Conservation (phyloP, 1,140 invertebrate genomes). For the Pogonomyrmex californicus region DNA sequence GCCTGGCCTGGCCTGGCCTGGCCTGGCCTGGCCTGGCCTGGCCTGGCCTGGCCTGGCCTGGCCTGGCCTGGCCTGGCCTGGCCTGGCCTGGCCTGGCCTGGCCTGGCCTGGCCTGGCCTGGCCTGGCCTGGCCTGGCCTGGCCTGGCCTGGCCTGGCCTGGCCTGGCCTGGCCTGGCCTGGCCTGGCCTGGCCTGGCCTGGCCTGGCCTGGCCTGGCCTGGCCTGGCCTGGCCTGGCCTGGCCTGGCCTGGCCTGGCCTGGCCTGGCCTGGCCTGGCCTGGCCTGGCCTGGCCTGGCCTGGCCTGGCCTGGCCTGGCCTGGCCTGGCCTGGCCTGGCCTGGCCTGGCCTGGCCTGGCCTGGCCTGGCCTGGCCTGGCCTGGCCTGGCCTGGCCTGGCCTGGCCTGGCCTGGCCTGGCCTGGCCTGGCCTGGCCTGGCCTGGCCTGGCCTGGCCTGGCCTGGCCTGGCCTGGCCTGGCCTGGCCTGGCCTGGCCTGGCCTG, state of each 20-base stretch:
- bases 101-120: constrained; percentile 7
- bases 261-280: constrained; percentile 7
- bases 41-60: constrained; percentile 7
- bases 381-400: constrained; percentile 7
- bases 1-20: constrained; percentile 7
- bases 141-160: constrained; percentile 7
- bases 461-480: constrained; percentile 7
- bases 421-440: constrained; percentile 7
- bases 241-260: constrained; percentile 7
- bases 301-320: constrained; percentile 7
- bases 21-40: constrained; percentile 7
- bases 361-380: constrained; percentile 7
- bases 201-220: constrained; percentile 7
- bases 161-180: constrained; percentile 7
- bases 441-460: constrained; percentile 7
- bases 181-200: constrained; percentile 7
- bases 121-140: constrained; percentile 7
- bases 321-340: constrained; percentile 7
- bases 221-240: constrained; percentile 7
- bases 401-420: constrained; percentile 7
- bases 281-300: constrained; percentile 7
- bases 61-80: constrained; percentile 7
- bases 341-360: constrained; percentile 7
- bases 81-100: constrained; percentile 7
- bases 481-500: constrained; percentile 7